Evolutionary conservation across 2,888 invertebrate genomes (phyloP).

Genomic region (Chymomyza procnemis): DNA sequence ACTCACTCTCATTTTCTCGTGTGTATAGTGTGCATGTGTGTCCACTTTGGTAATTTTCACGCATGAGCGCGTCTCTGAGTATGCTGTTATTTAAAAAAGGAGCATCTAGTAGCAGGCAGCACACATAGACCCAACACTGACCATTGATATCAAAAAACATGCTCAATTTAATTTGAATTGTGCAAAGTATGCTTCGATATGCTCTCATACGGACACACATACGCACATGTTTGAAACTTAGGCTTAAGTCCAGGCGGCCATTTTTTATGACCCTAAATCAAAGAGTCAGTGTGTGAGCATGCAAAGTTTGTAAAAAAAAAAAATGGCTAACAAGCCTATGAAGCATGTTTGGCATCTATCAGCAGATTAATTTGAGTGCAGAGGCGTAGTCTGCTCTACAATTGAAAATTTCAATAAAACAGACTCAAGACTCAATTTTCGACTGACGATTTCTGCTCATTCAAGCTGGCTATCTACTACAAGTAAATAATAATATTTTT

Average conservation of each 20-base stretch:
- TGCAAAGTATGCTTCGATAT: slow-evolving; percentile 7
- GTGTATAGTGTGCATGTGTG: slow-evolving; percentile 17
- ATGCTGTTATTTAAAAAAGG: slow-evolving; percentile 60
- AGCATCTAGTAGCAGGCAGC: slow-evolving; percentile 17
- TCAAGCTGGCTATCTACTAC: too few species aligned
- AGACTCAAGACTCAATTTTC: too few species aligned
- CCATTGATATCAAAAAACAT: slow-evolving; percentile 50
- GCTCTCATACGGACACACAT: neutral
- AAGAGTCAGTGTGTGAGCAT: too few species aligned
- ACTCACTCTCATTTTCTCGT: neutral
- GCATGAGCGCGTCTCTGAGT: slow-evolving; percentile 52
- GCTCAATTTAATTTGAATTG: slow-evolving; percentile 72
- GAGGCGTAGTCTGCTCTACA: too few species aligned
- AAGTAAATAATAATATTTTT: too few species aligned
- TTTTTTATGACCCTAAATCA: slow-evolving; percentile 14
- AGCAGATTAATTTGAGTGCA: too few species aligned
- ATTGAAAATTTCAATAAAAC: too few species aligned
- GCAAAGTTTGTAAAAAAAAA: too few species aligned
- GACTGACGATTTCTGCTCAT: too few species aligned
- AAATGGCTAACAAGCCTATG: too few species aligned
- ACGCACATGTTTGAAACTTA: slow-evolving; percentile 1
- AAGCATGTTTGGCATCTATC: too few species aligned
- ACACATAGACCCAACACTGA: slow-evolving; percentile 41
- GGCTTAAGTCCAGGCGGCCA: neutral
- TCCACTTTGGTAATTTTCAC: slow-evolving; percentile 44